Evolutionary conservation across 1,140 invertebrate genomes (phyloP), one percentile per base, ranked within the genome.

Genomic region (Hypsibius dujardini): DNA sequence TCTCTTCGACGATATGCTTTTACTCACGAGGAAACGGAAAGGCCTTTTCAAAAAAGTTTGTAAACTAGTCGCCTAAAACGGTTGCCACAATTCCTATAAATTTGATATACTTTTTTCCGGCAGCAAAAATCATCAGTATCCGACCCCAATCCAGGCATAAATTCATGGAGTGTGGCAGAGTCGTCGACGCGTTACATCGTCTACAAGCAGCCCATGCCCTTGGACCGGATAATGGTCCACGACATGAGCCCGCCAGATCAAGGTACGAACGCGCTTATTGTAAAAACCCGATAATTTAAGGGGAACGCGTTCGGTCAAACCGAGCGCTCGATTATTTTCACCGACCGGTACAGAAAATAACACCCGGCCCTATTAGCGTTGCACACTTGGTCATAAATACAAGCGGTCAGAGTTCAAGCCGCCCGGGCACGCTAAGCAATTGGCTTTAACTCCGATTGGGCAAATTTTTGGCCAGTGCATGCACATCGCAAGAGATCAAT

Each of bases 1-100:
- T 74, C 78, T 87, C 1, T 87, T 87, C 78, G 86, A 87, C 75
- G 86, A 87, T 76, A 86, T 87, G 81, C 79, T 87, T n/a, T 78
- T 87, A 47, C 81, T 87, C 46, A 86, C 86, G 1, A 81, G 85
- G 76, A 77, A 82, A 62, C 87, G 87, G 76, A 86, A 86, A 74
- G 80, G 80, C 69, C 79, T 79, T 47, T 79, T 75, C 70, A 83
- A 84, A 78, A 86, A 85, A 79, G 84, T 28, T 28, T 28, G 28
- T 85, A 77, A 76, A 73, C 45, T 28, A 28, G 28, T 28, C 28
- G 28, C 28, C 28, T 28, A 28, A 28, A 28, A 28, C 28, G 28
- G 28, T 28, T 28, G 28, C 28, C 28, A 28, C 28, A 28, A 28
- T 28, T 28, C 28, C 28, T 28, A 28, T 28, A 28, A 28, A 28